Percentiles rank a stretch among this genome's conserved stretches.
These are phyloP conservation scores for Hirundo rustica DNA, from an alignment of 2,797 vertebrate species.

Conservation along the genomic window DNA sequence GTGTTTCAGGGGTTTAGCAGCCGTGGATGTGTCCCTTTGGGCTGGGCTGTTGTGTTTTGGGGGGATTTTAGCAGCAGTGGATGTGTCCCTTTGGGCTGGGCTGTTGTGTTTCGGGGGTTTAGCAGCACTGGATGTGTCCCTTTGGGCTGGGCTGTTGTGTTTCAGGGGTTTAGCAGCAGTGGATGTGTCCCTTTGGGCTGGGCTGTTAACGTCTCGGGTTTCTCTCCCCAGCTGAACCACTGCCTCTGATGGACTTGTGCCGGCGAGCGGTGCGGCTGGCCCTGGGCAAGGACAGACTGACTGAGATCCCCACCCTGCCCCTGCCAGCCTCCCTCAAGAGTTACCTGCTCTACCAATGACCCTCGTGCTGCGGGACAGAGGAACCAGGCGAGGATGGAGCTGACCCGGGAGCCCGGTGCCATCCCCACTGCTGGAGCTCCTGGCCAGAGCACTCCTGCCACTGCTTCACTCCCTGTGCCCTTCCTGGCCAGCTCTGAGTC, in stretches of 20 bases:
- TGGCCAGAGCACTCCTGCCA: neutral
- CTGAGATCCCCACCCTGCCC: conserved; percentile 90
- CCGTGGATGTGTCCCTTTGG: neutral
- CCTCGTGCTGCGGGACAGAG: neutral
- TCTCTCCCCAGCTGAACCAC: conserved; percentile 86
- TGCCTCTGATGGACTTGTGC: conserved; percentile 97
- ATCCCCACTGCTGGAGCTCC: neutral
- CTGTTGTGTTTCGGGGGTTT: too few relatives aligned
- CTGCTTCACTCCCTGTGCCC: neutral
- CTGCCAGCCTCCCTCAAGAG: conserved; percentile 93
- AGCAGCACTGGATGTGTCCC: too few relatives aligned
- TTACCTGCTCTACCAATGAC: neutral
- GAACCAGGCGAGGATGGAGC: neutral
- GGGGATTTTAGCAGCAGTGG: too few relatives aligned
- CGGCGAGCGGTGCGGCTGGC: conserved; percentile 92
- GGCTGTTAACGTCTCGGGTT: neutral
- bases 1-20: neutral
- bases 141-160: too few relatives aligned
- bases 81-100: too few relatives aligned
- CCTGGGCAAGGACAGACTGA: conserved; percentile 90
- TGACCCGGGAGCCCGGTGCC: neutral
- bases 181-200: neutral
- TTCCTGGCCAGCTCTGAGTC: neutral
- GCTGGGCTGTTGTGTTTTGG: neutral
- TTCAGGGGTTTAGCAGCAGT: too few relatives aligned